Conservation (phyloP, 2,113 vertebrate genomes). For the Coryphaenoides rupestris region DNA sequence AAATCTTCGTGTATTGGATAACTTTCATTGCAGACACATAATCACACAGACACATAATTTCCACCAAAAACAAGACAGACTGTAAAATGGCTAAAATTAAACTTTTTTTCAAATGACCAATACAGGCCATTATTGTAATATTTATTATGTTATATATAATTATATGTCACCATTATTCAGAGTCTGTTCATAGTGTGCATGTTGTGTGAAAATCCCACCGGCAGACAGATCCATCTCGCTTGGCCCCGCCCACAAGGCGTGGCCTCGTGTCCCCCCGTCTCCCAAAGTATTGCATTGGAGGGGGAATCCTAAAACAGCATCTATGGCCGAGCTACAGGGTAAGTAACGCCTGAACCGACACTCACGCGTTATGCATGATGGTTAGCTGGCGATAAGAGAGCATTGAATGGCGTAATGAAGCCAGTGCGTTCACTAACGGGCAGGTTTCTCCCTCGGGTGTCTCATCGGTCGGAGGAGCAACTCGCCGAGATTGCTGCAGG, state of each 20-base stretch:
- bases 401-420: no score
- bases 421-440: not conserved
- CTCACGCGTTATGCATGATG: not conserved
- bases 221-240: not conserved
- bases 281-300: constrained; percentile 37
- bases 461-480: not conserved
- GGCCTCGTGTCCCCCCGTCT: constrained; percentile 47
- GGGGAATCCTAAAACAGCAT: constrained; percentile 37
- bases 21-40: not conserved
- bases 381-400: no score
- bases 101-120: not conserved
- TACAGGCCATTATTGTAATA: not conserved
- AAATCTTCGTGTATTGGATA: no score
- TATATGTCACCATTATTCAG: no score
- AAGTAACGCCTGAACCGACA: constrained; percentile 32
- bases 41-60: no score
- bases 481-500: constrained; percentile 29
- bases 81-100: no score
- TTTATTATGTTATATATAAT: no score
- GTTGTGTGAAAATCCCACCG: no score
- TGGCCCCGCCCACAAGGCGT: constrained; percentile 67
- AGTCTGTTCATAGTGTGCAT: no score
- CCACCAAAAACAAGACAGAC: no score
- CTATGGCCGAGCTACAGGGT: constrained; percentile 44
- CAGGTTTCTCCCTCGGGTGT: not conserved